Conservation (phyloP, 2,113 vertebrate species). For the Hippopotamus amphibius region DNA sequence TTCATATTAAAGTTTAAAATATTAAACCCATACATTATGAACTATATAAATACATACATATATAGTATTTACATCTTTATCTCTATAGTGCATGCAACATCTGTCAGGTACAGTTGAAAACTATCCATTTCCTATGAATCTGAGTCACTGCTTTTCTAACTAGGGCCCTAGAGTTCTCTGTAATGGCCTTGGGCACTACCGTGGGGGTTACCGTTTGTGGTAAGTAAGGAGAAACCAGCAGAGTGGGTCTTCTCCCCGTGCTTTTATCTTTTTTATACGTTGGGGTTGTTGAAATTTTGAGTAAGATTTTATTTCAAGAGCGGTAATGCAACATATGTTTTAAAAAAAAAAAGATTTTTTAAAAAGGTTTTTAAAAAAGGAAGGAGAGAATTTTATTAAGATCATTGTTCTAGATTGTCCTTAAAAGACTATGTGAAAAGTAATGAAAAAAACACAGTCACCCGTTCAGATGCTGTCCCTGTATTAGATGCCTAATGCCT, state of each 20-base stretch:
- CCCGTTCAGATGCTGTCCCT: neutral
- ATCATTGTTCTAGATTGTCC: neutral
- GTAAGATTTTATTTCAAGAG: conserved; percentile 27
- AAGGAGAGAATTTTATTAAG: neutral
- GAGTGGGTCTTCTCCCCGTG: neutral
- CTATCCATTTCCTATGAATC: neutral
- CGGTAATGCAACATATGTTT: neutral
- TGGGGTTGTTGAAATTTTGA: conserved; percentile 38
- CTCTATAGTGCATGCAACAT: neutral
- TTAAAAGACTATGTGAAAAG: conserved; percentile 40
- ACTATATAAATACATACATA: neutral
- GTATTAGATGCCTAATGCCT: neutral
- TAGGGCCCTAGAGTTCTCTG: neutral
- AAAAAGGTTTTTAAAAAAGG: neutral
- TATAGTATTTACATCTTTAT: neutral
- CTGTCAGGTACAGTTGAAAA: neutral
- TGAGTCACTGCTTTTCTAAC: conserved; percentile 17
- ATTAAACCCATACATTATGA: neutral
- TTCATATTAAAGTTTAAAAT: conserved; percentile 18
- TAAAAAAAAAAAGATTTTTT: neutral
- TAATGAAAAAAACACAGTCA: neutral
- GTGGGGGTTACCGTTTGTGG: neutral
- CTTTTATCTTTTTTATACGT: neutral
- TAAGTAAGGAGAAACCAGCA: neutral
- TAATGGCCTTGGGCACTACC: neutral